A percentile compares a stretch with the other conserved stretches of the same genome.
Evolutionary conservation across 2,888 invertebrate genomes (phyloP).

Genomic region (Orthosia incerta): DNA sequence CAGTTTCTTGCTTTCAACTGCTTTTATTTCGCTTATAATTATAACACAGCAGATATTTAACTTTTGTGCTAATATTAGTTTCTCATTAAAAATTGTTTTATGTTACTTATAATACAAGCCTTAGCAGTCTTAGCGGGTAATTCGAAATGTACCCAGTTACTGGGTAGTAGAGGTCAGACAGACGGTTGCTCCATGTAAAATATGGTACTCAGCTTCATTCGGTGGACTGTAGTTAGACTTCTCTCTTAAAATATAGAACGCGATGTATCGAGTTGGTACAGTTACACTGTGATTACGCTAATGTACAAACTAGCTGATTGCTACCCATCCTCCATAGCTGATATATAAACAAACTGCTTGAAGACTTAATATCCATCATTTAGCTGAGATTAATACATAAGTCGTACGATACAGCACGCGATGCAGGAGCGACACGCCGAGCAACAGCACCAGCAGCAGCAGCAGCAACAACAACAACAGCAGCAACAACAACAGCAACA

Average conservation of each 20-base stretch:
- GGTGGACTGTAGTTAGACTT: neutral
- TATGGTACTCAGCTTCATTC: too few relatives aligned
- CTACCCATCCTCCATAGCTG: constrained; percentile 22
- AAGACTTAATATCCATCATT: constrained; percentile 14
- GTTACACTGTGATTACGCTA: constrained; percentile 4
- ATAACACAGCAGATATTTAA: neutral
- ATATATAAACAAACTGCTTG: constrained; percentile 17
- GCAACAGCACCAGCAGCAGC: constrained; percentile 67
- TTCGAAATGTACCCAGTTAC: too few relatives aligned
- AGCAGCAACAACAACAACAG: constrained; percentile 22
- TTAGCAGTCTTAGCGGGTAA: too few relatives aligned
- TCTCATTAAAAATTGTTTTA: neutral
- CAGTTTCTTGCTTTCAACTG: neutral
- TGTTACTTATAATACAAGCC: neutral
- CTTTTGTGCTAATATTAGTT: neutral
- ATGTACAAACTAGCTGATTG: constrained; percentile 26
- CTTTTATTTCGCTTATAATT: neutral
- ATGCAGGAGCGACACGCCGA: constrained; percentile 68
- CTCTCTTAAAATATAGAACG: neutral
- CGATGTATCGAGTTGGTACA: constrained; percentile 22
- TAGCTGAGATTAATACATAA: constrained; percentile 56
- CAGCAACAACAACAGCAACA: constrained; percentile 32
- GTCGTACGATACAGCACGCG: constrained; percentile 62
- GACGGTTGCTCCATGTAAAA: neutral
- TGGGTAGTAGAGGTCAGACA: neutral